Evolutionary conservation across 2,113 vertebrate species (phyloP).

Genomic region (Sakesphorus luctuosus): DNA sequence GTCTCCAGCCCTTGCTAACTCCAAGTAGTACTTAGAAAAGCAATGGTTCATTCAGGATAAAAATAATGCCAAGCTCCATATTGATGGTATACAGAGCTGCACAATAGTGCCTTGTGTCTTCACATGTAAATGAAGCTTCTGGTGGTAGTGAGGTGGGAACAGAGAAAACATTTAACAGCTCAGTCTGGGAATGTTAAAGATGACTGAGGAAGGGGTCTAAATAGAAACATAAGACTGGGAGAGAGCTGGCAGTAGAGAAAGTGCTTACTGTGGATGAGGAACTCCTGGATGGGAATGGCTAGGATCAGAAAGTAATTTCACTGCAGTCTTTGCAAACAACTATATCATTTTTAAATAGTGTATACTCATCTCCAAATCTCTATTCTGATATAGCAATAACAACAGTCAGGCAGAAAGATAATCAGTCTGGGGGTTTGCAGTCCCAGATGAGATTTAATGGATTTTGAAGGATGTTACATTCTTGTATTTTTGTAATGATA

Average conservation of each 20-base stretch:
- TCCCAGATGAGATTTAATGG: not conserved
- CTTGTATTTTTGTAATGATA: not conserved
- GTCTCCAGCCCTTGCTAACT: not conserved
- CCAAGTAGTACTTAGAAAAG: not conserved
- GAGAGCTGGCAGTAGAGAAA: not conserved
- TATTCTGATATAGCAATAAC: not conserved
- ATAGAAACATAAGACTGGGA: not conserved
- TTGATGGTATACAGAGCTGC: not conserved
- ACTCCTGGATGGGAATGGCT: not conserved
- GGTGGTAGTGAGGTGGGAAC: not conserved
- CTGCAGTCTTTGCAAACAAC: not conserved
- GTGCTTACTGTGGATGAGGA: not conserved
- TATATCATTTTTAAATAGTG: not conserved
- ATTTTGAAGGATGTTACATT: not conserved
- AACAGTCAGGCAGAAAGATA: not conserved
- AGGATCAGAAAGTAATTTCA: not conserved
- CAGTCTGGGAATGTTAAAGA: not conserved
- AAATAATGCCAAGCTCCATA: not conserved
- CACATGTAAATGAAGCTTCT: not conserved
- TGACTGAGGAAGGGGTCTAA: not conserved
- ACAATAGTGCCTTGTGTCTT: not conserved
- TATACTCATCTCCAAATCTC: not conserved
- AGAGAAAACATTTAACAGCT: not conserved
- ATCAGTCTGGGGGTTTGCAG: not conserved
- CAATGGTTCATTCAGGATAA: not conserved